These are phyloP conservation scores for Trochalopteron elliotii DNA, from an alignment of 2,113 vertebrate species.

Conservation along the genomic window DNA sequence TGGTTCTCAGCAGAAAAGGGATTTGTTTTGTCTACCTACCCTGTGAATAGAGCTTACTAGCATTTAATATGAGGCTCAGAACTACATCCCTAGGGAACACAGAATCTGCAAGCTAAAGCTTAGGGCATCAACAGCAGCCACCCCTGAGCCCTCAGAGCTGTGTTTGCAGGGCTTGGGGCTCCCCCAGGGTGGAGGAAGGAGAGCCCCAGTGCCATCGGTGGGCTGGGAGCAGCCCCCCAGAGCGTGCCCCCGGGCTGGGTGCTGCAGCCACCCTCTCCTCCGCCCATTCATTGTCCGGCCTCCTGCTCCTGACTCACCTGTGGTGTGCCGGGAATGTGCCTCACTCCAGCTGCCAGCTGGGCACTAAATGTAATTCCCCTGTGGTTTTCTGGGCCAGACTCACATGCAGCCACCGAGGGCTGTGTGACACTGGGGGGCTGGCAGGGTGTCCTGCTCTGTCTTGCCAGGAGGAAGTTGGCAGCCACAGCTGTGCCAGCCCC, in stretches of 20 bases:
- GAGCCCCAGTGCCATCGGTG: too few species aligned
- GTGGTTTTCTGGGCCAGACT: background rate
- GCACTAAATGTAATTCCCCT: background rate
- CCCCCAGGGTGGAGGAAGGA: fast-evolving
- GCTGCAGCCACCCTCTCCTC: background rate
- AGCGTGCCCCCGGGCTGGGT: fast-evolving
- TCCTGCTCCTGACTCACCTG: background rate
- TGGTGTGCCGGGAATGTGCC: fast-evolving
- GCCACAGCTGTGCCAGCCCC: background rate
- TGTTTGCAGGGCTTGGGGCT: background rate
- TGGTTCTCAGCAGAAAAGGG: too few species aligned
- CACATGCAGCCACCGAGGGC: fast-evolving
- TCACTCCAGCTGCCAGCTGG: background rate
- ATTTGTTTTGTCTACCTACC: too few species aligned
- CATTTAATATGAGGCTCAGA: too few species aligned
- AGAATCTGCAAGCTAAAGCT: too few species aligned
- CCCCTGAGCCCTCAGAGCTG: background rate
- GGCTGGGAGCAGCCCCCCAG: background rate
- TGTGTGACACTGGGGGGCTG: background rate
- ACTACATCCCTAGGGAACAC: too few species aligned
- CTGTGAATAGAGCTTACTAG: too few species aligned
- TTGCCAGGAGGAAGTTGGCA: background rate
- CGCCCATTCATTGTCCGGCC: fast-evolving
- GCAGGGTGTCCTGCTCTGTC: background rate
- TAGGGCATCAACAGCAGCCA: background rate